Percentiles rank a stretch among this genome's conserved stretches.
Conservation (phyloP, 2,113 vertebrate species). For the Naja naja region DNA sequence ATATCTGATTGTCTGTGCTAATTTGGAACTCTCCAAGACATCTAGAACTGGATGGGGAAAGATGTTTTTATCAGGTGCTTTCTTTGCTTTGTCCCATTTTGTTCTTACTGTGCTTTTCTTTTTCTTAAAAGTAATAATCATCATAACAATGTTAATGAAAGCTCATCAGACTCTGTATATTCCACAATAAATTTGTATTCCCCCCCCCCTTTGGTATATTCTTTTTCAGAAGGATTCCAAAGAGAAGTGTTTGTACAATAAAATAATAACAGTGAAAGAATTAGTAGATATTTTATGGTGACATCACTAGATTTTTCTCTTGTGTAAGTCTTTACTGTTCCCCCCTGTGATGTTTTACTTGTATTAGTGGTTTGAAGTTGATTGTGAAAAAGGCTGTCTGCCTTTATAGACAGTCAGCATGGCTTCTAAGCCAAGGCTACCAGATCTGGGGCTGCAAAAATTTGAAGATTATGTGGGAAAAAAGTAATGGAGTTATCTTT, state of each 20-base stretch:
- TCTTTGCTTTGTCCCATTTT: background rate
- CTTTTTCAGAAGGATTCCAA: slow-evolving; percentile 28
- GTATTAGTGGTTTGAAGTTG: background rate
- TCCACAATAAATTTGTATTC: background rate
- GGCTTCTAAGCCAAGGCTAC: background rate
- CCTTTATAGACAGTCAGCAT: background rate
- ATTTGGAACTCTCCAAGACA: background rate
- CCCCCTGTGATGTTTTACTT: background rate
- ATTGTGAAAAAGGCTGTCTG: slow-evolving; percentile 15
- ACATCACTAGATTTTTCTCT: slow-evolving; percentile 18
- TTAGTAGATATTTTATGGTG: slow-evolving; percentile 10
- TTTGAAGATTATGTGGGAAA: background rate
- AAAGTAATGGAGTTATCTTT: background rate
- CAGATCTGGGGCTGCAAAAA: background rate
- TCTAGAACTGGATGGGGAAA: background rate
- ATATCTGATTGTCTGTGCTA: background rate
- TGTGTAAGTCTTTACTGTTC: slow-evolving; percentile 16
- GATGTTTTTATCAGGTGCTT: background rate
- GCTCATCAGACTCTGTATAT: background rate
- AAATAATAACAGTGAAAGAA: background rate
- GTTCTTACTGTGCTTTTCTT: background rate
- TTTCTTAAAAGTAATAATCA: background rate
- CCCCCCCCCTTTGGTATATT: slow-evolving; percentile 10
- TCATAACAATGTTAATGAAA: background rate
- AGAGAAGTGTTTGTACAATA: slow-evolving; percentile 27